These are phyloP conservation scores for Xiphorhynchus erythropygius DNA, from an alignment of 2,797 vertebrate genomes.

Conservation along the genomic window DNA sequence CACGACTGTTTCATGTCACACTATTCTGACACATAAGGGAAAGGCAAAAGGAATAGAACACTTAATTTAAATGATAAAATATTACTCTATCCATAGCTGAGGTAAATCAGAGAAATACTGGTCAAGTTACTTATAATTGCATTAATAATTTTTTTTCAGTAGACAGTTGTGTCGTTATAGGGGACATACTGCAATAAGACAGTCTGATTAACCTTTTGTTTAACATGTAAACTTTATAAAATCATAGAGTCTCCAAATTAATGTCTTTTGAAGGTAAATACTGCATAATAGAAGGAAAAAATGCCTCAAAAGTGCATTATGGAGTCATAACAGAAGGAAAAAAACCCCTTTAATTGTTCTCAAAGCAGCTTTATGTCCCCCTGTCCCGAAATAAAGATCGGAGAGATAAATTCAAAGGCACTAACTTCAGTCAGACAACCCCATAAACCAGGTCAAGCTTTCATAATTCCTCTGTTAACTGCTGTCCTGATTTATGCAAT, in stretches of 20 bases:
- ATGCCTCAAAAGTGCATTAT: background rate
- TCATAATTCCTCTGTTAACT: slow-evolving; percentile 5
- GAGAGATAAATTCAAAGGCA: background rate
- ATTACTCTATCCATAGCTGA: background rate
- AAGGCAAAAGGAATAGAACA: background rate
- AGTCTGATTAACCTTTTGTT: background rate
- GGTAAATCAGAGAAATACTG: background rate
- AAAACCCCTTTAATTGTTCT: background rate
- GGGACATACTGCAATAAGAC: background rate
- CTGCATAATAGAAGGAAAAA: background rate
- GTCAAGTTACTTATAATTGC: background rate
- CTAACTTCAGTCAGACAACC: slow-evolving; percentile 13
- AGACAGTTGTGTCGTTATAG: background rate
- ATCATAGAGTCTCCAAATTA: background rate
- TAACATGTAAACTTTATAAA: background rate
- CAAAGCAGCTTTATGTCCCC: background rate
- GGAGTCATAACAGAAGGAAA: background rate
- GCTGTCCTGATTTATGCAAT: slow-evolving; percentile 19
- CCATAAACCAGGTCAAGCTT: slow-evolving; percentile 23
- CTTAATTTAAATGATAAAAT: background rate
- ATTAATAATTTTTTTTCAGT: background rate
- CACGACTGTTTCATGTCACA: background rate
- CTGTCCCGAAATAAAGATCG: background rate
- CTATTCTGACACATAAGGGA: background rate
- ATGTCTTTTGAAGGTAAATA: background rate